These are phyloP conservation scores for Lysandra coridon DNA, from an alignment of 2,888 invertebrate species.

Conservation along the genomic window DNA sequence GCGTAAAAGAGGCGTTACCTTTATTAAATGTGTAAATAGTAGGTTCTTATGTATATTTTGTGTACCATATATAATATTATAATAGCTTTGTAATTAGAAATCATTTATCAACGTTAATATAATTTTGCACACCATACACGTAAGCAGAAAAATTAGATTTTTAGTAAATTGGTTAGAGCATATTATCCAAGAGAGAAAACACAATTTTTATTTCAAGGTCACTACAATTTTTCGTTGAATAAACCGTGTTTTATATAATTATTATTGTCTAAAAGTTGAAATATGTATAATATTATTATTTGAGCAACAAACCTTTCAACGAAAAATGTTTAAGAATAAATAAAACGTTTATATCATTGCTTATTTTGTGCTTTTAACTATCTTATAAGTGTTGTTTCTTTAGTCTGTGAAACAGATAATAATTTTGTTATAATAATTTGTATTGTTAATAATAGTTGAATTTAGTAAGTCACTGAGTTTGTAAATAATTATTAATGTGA, in stretches of 20 bases:
- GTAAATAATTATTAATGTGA: constrained; percentile 49
- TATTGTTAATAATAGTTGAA: constrained; percentile 22
- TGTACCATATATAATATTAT: not conserved
- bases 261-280: not conserved
- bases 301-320: too few species aligned
- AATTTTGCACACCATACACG: not conserved
- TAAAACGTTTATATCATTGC: too few species aligned
- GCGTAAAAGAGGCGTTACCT: not conserved
- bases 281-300: not conserved
- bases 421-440: not conserved
- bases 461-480: constrained; percentile 28
- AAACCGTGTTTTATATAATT: not conserved
- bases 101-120: not conserved
- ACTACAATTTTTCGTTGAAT: not conserved
- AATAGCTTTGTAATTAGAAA: not conserved
- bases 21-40: not conserved
- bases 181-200: not conserved
- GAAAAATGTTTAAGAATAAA: too few species aligned
- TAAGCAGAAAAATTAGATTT: not conserved
- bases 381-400: not conserved
- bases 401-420: not conserved
- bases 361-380: not conserved
- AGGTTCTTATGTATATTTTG: not conserved
- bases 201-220: not conserved
- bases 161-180: not conserved